phyloP scores from a whole-genome alignment of 2,113 vertebrate genomes.

The Syngnathoides biaculeatus region DNA sequence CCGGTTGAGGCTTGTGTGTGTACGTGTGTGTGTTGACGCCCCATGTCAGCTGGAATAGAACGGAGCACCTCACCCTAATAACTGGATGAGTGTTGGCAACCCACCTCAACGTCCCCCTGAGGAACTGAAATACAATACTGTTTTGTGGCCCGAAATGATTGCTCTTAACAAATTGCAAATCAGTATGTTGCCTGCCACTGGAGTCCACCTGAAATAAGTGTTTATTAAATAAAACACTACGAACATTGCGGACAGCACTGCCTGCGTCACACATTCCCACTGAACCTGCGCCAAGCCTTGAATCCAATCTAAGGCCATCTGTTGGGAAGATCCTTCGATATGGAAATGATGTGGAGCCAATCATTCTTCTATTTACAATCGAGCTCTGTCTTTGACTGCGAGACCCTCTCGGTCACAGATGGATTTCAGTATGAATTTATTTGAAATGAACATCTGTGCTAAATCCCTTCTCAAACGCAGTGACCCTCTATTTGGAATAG shows the following conservation, averaged over 20 bases:
- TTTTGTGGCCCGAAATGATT: neutral
- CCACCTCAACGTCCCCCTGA: neutral
- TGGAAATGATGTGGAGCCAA: constrained; percentile 40
- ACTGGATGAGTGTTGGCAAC: constrained; percentile 2
- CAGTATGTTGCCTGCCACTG: constrained; percentile 8
- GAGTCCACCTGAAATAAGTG: constrained; percentile 25
- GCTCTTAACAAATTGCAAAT: constrained; percentile 1
- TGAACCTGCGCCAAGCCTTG: constrained; percentile 51
- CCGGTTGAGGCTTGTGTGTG: neutral
- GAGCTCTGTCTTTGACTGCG: constrained; percentile 14
- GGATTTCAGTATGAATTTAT: constrained; percentile 6
- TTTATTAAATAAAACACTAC: constrained; percentile 32
- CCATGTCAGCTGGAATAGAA: neutral
- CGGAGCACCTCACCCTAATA: neutral
- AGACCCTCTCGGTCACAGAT: constrained; percentile 18
- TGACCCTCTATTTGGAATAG: neutral
- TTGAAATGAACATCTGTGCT: neutral
- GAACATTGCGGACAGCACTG: constrained; percentile 32
- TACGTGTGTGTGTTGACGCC: too few relatives aligned
- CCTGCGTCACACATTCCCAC: constrained; percentile 54
- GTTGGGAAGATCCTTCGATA: constrained; percentile 56
- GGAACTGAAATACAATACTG: neutral
- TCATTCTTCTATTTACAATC: constrained; percentile 39
- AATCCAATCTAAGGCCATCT: constrained; percentile 60
- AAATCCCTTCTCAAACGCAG: neutral